Base-by-base conservation (phyloP, 2,113 vertebrate genomes). In the Sarotherodon lohbergeri region DNA sequence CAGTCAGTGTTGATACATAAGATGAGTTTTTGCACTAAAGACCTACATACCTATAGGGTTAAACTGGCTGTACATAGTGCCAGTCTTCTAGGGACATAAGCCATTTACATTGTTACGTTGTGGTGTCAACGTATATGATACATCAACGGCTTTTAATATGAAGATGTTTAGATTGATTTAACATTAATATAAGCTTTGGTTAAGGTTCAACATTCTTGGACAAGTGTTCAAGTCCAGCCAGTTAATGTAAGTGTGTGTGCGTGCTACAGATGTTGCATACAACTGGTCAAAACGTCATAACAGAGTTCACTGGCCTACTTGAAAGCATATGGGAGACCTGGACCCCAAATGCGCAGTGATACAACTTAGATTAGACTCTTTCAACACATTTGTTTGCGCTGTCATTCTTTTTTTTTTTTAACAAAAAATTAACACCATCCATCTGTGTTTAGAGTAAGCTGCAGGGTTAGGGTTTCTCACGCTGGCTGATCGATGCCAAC, bases 271-370 rank as follows among this genome's bases (percentile, higher is more conserved):
- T 89, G 29, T 83, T 85, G n/a, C 2, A 50, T 27, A 57, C 19
- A 39, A 59, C 13, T 48, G 57, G 80, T 86, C 68, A 81, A 59
- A 90, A 52, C 22, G 2, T 50, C 39, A 76, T 29, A 43, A 73
- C 63, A 82, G 80, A 39, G 82, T 81, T 87, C 19, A 80, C 29
- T 19, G 17, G 68, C 50, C 36, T 29, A 50, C 14, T 24, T 78
- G 36, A 82, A 54, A 59, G 82, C 52, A 66, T 14, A 55, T 12
- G 27, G 36, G 22, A 80, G 82, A 91, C 89, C 87, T 87, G 89
- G 80, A 19, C 56, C 55, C 80, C 46, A 54, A 68, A 29, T 86
- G n/a, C 6, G 56, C 36, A 79, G 52, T 9, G 55, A 81, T 22
- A 9, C 79, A 34, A 9, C 29, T 57, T 9, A 56, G 36, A 66